Base-by-base conservation (phyloP, 2,888 invertebrate genomes). In the Drosophila mimica region DNA sequence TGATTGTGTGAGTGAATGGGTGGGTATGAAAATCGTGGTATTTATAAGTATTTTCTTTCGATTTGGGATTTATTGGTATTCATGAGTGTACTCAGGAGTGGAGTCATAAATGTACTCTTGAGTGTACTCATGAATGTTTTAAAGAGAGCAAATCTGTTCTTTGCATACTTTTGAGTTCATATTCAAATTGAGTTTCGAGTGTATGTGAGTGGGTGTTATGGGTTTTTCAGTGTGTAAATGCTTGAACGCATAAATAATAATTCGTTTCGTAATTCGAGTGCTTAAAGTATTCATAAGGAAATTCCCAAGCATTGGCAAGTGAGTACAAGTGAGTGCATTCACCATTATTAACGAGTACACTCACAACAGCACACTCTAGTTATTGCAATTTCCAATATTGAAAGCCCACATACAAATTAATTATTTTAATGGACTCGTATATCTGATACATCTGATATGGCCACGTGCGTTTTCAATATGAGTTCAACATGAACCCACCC, bases 371-470 rank as follows among this genome's bases (percentile, higher is more conserved):
- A 46, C 48, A 28, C 28, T 20, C 28, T 43, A 43, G 48, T 62
- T 62, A 54, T 43, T 61, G 53, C 34, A 58, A 49, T 64, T 53
- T 36, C 13, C 34, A 40, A 48, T 53, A 63, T 31, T 63, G 38
- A 34, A 2, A 8, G 58, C 17, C 46, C 25, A 36, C 53, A 62
- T 65, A 43, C 43, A 49, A 74, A 61, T 72, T 81, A 81, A 79
- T 79, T 72, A 76, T 48, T 63, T 54, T 81, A 79, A 79, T 79
- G 79, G 81, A 79, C 46, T 48, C 38, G 15, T 17, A 28, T n/a
- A 51, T 48, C 34, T 61, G 25, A 25, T 25, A 28, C 9, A 79
- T 81, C 78, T 51, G 79, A 79, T 81, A 76, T 58, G 51, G n/a
- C 1, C 28, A 40, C 46, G 51, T 70, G 58, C 76, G 59, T 76